phyloP scores from a whole-genome alignment of 2,113 vertebrate genomes.

The Paradisaea rubra region DNA sequence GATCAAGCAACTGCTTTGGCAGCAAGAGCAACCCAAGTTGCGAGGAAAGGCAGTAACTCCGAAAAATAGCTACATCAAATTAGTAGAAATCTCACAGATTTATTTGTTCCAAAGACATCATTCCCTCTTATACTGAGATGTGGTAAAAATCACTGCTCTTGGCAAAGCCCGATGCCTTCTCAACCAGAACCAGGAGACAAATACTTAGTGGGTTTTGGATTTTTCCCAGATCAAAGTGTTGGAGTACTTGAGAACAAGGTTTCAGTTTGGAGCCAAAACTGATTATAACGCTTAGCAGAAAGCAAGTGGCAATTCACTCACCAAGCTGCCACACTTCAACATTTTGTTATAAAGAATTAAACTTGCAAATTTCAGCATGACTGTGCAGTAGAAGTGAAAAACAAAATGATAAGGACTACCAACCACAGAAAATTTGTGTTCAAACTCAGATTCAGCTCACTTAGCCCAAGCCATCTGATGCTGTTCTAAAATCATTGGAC shows the following conservation, averaged over 20 bases:
- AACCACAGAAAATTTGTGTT: not conserved
- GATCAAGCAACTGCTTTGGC: not conserved
- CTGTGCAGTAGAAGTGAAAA: not conserved
- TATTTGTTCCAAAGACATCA: not conserved
- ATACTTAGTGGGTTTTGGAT: not conserved
- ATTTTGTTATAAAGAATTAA: constrained; percentile 28
- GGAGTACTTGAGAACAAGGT: not conserved
- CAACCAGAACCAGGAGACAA: not conserved
- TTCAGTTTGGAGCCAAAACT: not conserved
- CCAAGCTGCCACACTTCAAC: constrained; percentile 8
- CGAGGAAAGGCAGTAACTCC: not conserved
- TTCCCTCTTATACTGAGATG: not conserved
- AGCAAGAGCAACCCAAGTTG: not conserved
- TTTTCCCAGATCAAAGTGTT: not conserved
- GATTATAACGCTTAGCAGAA: not conserved
- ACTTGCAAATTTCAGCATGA: constrained; percentile 38
- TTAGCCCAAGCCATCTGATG: not conserved
- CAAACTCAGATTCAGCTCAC: not conserved
- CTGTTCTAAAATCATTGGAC: not conserved
- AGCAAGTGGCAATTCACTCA: constrained; percentile 9
- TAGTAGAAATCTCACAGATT: not conserved
- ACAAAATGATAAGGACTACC: not conserved
- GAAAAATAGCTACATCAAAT: not conserved
- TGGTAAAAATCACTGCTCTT: not conserved
- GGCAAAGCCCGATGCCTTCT: not conserved